Evolutionary conservation across 2,113 vertebrate genomes (phyloP).

Genomic region (Pterophyllum scalare): DNA sequence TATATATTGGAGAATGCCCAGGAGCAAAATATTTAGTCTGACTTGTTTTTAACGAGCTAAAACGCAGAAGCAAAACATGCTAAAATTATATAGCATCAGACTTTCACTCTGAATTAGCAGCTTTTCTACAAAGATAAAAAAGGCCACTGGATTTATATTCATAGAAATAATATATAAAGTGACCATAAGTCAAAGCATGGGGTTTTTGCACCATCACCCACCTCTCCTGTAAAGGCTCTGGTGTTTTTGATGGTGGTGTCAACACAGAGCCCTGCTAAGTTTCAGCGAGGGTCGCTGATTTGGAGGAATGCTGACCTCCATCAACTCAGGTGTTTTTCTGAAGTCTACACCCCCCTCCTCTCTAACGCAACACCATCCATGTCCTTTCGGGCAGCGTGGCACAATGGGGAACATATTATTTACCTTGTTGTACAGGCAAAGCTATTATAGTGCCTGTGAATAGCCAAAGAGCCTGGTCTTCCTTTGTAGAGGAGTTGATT

Average conservation of each 20-base stretch:
- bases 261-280: slow-evolving; percentile 41
- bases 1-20: neutral
- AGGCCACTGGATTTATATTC: neutral
- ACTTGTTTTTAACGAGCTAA: neutral
- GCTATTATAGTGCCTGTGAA: slow-evolving; percentile 74
- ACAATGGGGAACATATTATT: slow-evolving; percentile 79
- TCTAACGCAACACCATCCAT: slow-evolving; percentile 69
- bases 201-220: neutral
- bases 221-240: slow-evolving; percentile 18
- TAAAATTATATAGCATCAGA: neutral
- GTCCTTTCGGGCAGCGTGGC: slow-evolving; percentile 52
- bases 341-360: slow-evolving; percentile 36
- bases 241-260: slow-evolving; percentile 36
- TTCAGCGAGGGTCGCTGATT: slow-evolving; percentile 65
- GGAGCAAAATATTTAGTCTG: neutral
- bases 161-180: no score
- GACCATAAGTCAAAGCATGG: no score
- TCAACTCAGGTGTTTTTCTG: slow-evolving; percentile 59
- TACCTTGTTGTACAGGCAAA: slow-evolving; percentile 77
- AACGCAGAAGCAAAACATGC: neutral
- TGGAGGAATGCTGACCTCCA: slow-evolving; percentile 62
- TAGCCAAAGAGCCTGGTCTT: slow-evolving; percentile 63
- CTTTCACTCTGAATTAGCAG: no score
- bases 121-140: neutral
- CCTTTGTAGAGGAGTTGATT: slow-evolving; percentile 64